Base-by-base conservation (phyloP, 2,797 vertebrate genomes). In the Sebastes alutus region DNA sequence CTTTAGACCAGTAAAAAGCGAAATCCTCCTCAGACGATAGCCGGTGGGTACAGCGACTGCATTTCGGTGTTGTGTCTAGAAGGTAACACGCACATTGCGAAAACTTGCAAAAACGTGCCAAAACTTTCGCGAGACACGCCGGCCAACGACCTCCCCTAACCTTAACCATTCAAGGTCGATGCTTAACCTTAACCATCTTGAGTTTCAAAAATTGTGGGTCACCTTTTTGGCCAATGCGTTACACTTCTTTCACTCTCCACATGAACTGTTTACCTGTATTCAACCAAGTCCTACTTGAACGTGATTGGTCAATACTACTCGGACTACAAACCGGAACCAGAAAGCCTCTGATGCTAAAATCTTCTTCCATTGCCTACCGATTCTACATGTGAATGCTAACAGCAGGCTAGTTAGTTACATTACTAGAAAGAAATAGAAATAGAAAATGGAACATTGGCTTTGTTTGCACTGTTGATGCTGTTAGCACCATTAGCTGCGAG, bases 241-340 rank as follows among this genome's bases (percentile, higher is more conserved):
- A 16, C 42, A 46, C 42, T 0, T 46, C 42, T 46, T 7, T 46
- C 0, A 0, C 42, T 46, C 42, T 18, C 42, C 1, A 18, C 6
- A 46, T 0, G 0, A 42, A 42, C 38, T 42, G 14, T 42, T 42
- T 42, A 46, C 42, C 16, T 46, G 42, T 0, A 18, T 46, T 46
- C 16, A 46, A 46, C 42, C 0, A 46, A 46, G 0, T 0, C 42
- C 42, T 46, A 0, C 42, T 7, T 0, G 14, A 2, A 46, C 42
- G 1, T 42, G 38, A 0, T 42, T 42, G 38, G 38, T 16, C 38
- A 42, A 42, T 42, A 42, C 13, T 42, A 42, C 38, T 42, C 0
- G 38, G 13, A 42, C 14, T 42, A 42, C 38, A 42, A 42, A 42
- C 38, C 0, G 38, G 0, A 42, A 42, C 38, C 38, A 42, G 1